phyloP scores from a whole-genome alignment of 2,888 invertebrate genomes.

The Ophonus ardosiacus region DNA sequence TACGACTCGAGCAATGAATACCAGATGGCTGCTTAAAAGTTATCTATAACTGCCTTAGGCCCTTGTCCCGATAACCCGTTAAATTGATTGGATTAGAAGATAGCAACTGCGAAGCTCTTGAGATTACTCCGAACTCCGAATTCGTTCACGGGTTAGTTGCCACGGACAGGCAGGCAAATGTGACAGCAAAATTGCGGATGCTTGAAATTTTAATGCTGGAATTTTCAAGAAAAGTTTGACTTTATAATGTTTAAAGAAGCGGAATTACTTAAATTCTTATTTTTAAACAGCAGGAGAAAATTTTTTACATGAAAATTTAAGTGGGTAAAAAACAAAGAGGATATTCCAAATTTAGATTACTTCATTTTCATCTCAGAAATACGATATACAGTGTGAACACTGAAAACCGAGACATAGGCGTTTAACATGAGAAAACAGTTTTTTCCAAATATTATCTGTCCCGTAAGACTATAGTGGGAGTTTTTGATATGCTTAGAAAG shows the following conservation, averaged over 20 bases:
- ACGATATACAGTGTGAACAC: too few species aligned
- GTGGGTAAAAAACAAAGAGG: too few species aligned
- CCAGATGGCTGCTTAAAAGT: slow-evolving; percentile 30
- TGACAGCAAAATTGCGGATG: not conserved
- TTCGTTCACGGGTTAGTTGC: slow-evolving; percentile 34
- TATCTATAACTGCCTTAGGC: slow-evolving; percentile 30
- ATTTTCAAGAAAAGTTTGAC: not conserved
- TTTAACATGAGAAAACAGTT: too few species aligned
- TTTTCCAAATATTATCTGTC: too few species aligned
- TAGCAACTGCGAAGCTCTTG: slow-evolving; percentile 29
- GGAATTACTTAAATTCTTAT: not conserved
- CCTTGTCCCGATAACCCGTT: slow-evolving; percentile 43
- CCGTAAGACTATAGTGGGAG: too few species aligned
- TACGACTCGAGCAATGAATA: slow-evolving; percentile 22
- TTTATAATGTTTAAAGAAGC: not conserved
- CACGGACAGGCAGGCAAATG: not conserved
- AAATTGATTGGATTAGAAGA: slow-evolving; percentile 52
- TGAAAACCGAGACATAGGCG: too few species aligned
- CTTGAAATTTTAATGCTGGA: not conserved
- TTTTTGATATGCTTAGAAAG: too few species aligned
- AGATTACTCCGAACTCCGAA: slow-evolving; percentile 16
- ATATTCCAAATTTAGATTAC: too few species aligned
- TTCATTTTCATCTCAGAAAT: too few species aligned
- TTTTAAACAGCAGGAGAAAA: not conserved
- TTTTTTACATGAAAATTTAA: not conserved